A percentile compares a stretch with the other conserved stretches of the same genome.
Conservation (phyloP, 2,888 invertebrate species). For the Myopa testacea region DNA sequence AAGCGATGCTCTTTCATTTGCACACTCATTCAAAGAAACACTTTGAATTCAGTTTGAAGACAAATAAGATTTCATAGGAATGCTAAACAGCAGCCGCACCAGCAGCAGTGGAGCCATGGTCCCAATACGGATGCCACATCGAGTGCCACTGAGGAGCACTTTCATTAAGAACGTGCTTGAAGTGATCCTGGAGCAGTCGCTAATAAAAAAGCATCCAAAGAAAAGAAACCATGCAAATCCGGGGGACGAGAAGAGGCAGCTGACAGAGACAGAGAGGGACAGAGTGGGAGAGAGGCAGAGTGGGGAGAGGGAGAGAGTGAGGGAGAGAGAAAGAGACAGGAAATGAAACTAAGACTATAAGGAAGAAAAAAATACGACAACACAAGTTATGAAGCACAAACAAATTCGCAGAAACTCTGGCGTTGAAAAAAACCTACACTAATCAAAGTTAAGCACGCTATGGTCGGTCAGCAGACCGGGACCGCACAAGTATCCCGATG, state of each 20-base stretch:
- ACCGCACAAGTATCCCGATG: constrained; percentile 11
- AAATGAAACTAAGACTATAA: background rate
- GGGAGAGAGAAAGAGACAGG: background rate
- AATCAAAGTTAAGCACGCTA: background rate
- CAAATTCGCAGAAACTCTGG: too few species aligned
- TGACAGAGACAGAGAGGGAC: background rate
- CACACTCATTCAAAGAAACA: background rate
- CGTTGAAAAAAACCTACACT: background rate
- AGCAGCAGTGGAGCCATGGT: background rate
- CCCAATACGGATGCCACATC: background rate
- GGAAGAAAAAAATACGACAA: background rate
- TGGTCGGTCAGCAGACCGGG: background rate
- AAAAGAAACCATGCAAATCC: constrained; percentile 5
- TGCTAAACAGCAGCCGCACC: background rate
- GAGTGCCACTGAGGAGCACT: constrained; percentile 40
- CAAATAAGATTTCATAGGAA: background rate
- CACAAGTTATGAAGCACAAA: background rate
- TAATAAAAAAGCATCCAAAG: background rate
- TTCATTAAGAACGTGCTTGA: constrained; percentile 48
- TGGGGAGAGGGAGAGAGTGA: background rate
- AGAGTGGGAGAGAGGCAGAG: background rate
- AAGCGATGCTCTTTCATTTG: too few species aligned
- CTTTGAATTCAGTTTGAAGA: background rate
- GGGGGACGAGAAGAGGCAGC: background rate
- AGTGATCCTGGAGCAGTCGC: constrained; percentile 37